A percentile compares a stretch with the other conserved stretches of the same genome.
These are phyloP conservation scores for Alentia gelatinosa DNA, from an alignment of 2,888 invertebrate species.

Conservation along the genomic window DNA sequence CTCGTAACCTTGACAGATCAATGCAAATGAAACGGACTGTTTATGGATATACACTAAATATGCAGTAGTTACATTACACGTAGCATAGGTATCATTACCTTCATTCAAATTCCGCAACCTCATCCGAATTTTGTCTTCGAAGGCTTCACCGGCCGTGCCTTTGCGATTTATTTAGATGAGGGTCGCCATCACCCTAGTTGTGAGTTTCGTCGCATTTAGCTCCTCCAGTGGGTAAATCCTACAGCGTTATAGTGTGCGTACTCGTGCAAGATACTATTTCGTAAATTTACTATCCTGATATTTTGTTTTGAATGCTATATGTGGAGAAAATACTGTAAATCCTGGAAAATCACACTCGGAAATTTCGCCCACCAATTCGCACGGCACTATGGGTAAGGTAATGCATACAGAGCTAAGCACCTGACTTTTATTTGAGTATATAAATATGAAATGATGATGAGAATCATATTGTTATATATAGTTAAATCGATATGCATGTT, in stretches of 20 bases:
- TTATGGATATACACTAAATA: no score
- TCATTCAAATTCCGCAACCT: neutral
- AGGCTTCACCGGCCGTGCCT: slow-evolving; percentile 33
- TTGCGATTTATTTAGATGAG: slow-evolving; percentile 51
- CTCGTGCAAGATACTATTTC: neutral
- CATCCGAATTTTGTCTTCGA: neutral
- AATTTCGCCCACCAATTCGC: slow-evolving; percentile 39
- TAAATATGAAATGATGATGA: no score
- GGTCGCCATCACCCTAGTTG: slow-evolving; percentile 48
- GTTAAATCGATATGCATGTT: no score
- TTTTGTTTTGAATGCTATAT: neutral
- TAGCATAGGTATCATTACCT: neutral
- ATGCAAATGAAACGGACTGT: no score
- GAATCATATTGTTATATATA: no score
- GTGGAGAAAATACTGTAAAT: neutral
- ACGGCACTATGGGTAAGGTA: slow-evolving; percentile 27
- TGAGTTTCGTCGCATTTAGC: neutral
- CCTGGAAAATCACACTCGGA: neutral
- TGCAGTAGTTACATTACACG: no score
- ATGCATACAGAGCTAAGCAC: slow-evolving; percentile 8
- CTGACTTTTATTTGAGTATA: no score
- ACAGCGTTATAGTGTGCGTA: no score
- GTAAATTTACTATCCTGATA: neutral
- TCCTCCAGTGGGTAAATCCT: neutral
- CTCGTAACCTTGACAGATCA: no score